A percentile compares a stretch with the other conserved stretches of the same genome.
These are phyloP conservation scores for Ellobius talpinus DNA, from an alignment of 2,113 vertebrate genomes.

Conservation along the genomic window DNA sequence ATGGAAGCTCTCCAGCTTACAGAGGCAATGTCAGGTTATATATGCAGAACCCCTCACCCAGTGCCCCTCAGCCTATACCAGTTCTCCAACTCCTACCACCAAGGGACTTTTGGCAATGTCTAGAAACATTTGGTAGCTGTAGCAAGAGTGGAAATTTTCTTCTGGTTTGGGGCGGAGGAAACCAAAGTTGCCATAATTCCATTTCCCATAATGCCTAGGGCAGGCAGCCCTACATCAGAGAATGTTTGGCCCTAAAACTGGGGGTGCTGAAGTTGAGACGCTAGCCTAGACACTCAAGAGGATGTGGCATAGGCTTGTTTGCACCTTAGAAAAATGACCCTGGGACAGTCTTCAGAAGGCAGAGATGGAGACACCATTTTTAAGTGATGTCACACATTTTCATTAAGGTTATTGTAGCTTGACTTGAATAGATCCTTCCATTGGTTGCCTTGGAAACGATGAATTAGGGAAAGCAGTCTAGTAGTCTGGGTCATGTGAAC, in stretches of 20 bases:
- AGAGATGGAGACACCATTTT: conserved; percentile 59
- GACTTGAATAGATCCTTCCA: conserved; percentile 19
- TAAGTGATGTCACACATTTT: conserved; percentile 11
- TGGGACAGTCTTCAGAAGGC: neutral
- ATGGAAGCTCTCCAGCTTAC: neutral
- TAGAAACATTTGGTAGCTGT: neutral
- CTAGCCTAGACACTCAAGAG: neutral
- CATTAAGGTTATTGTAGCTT: conserved; percentile 72
- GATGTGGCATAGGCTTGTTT: neutral
- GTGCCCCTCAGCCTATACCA: neutral
- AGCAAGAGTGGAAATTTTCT: neutral
- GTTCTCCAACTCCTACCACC: neutral
- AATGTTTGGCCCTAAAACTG: neutral
- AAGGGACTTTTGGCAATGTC: neutral
- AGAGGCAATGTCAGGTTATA: neutral
- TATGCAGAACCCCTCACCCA: neutral
- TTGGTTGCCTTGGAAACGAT: neutral
- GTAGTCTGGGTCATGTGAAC: neutral
- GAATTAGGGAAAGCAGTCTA: neutral
- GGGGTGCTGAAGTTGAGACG: neutral
- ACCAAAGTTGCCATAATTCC: neutral
- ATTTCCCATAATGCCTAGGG: neutral
- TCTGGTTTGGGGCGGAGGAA: neutral
- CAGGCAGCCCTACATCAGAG: neutral
- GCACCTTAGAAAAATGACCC: neutral